A percentile compares a stretch with the other conserved stretches of the same genome.
Conservation (phyloP, 1,140 invertebrate genomes). For the Pseudomyrmex concolor region DNA sequence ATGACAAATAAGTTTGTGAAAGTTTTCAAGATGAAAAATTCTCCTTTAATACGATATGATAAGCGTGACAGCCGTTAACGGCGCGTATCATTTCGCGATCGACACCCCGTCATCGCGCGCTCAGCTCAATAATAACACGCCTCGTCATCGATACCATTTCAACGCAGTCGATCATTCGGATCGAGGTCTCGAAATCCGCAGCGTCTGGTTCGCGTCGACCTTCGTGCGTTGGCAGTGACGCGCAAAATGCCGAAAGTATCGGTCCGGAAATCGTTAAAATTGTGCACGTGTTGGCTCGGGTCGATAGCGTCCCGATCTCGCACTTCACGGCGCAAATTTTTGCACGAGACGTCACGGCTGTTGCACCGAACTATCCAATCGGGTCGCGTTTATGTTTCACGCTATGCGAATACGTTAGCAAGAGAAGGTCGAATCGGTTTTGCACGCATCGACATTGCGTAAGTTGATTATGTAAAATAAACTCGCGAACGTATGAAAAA, state of each 20-base stretch:
- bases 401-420: constrained; percentile 9
- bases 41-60: constrained; percentile 23
- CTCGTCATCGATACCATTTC: constrained; percentile 40
- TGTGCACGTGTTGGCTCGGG: constrained; percentile 49
- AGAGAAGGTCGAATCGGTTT: constrained; percentile 11
- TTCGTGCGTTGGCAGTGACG: constrained; percentile 17
- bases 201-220: constrained; percentile 33
- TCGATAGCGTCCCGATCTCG: constrained; percentile 52
- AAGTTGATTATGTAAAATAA: neutral
- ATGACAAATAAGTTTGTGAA: no score
- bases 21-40: neutral
- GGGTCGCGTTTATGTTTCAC: constrained; percentile 37
- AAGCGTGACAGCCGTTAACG: neutral
- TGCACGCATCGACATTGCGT: neutral
- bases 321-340: constrained; percentile 48
- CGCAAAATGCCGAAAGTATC: constrained; percentile 28
- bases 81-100: constrained; percentile 41
- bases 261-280: constrained; percentile 58
- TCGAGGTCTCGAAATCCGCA: constrained; percentile 32
- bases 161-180: constrained; percentile 40
- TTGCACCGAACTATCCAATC: neutral
- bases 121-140: constrained; percentile 47
- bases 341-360: constrained; percentile 31
- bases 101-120: constrained; percentile 23
- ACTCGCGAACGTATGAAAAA: neutral